phyloP scores from a whole-genome alignment of 2,888 invertebrate species.

The Pammene fasciana region DNA sequence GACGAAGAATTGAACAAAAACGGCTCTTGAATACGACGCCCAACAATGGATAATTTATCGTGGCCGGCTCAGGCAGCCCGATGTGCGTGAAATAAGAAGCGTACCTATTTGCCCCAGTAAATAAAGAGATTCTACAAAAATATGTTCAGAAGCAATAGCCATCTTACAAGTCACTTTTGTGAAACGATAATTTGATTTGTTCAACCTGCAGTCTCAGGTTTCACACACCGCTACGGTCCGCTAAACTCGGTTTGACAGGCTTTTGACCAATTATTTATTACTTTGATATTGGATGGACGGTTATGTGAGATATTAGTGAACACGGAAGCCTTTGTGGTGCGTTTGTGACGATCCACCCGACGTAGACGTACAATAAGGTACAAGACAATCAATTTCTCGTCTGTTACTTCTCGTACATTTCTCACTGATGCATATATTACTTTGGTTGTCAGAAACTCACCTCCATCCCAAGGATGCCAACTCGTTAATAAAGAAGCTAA shows the following conservation, averaged over 20 bases:
- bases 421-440: too few relatives aligned
- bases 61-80: constrained; percentile 64
- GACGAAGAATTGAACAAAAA: constrained; percentile 82
- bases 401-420: too few relatives aligned
- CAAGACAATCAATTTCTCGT: too few relatives aligned
- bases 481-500: constrained; percentile 1
- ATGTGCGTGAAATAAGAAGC: constrained; percentile 65
- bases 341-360: neutral
- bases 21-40: constrained; percentile 73
- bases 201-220: too few relatives aligned
- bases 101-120: constrained; percentile 51
- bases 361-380: too few relatives aligned
- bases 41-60: constrained; percentile 82
- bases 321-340: neutral
- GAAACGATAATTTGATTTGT: too few relatives aligned
- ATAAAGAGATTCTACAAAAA: constrained; percentile 25
- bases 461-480: neutral
- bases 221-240: too few relatives aligned
- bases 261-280: too few relatives aligned
- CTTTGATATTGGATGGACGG: neutral
- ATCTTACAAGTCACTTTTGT: neutral
- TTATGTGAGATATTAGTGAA: neutral
- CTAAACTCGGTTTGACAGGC: too few relatives aligned
- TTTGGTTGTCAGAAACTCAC: too few relatives aligned
- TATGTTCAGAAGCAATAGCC: neutral